Conservation (phyloP, 2,797 vertebrate species). For the Pitangus sulphuratus region DNA sequence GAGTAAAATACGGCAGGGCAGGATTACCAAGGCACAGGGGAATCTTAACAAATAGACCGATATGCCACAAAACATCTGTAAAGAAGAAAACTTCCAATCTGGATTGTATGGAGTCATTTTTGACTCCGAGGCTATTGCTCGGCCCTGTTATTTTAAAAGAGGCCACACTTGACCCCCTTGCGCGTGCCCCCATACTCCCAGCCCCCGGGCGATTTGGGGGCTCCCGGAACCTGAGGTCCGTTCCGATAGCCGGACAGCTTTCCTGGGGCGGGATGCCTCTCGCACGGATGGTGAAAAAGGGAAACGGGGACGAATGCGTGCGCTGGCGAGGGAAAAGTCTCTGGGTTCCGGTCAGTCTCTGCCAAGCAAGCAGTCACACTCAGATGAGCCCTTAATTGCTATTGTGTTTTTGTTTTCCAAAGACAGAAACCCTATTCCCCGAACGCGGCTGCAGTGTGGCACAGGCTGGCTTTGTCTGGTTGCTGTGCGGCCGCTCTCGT, state of each 20-base stretch:
- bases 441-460: slow-evolving; percentile 28
- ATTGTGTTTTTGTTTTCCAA: slow-evolving; percentile 44
- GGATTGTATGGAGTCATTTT: background rate
- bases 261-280: background rate
- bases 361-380: slow-evolving; percentile 24
- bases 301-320: background rate
- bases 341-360: background rate
- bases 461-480: slow-evolving; percentile 54
- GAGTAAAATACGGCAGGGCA: background rate
- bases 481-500: background rate
- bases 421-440: background rate
- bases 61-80: background rate
- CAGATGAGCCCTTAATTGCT: slow-evolving; percentile 21
- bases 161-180: background rate
- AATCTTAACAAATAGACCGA: background rate
- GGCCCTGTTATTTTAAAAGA: background rate
- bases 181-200: accelerated
- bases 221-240: background rate
- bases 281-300: background rate
- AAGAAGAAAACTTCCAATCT: background rate
- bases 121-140: background rate
- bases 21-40: background rate
- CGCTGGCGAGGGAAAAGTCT: background rate
- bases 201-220: accelerated
- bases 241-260: background rate